Evolutionary conservation across 1,140 invertebrate species (phyloP), one percentile per base, ranked within the genome.

Genomic region (Drosophila lacertosa): DNA sequence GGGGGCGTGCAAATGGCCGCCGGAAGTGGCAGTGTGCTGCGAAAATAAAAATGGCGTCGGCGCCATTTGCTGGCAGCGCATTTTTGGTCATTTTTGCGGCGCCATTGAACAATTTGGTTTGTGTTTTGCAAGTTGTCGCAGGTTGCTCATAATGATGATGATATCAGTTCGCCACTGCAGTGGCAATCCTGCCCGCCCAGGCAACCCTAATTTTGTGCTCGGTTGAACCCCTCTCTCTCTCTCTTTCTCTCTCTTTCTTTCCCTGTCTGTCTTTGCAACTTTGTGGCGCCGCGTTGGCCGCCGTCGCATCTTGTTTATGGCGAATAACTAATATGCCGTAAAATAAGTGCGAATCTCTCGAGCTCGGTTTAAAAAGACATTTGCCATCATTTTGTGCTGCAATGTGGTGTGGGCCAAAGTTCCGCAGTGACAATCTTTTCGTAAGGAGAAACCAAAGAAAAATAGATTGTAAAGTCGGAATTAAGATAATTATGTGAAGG

Each of bases 71-170:
- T 81, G 77, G 73, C 77, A 82, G 67, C 74, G 82, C 82, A 88
- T 82, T 88, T 59, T 86, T 88, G 81, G 81, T 84, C 81, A 84
- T 84, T 84, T 84, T 84, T 84, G 81, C 81, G 81, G 81, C 81
- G 81, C 81, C 81, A 84, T 84, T 84, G 81, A 84, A 88, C 77
- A 84, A 84, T 86, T 86, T 77, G 69, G 82, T 88, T 84, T 86
- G 81, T 86, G 74, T 86, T 86, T 88, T 86, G 82, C 77, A 86
- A 84, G 73, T 86, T 84, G 81, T 84, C 81, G 77, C 81, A 84
- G 81, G 81, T 84, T 86, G 42, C 50, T 64, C 42, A 81, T 77
- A 74, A 82, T 72, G 80, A 66, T 74, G 73, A 73, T 73, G 55
- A 65, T 54, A 44, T 26, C 16, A 53, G 42, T 20, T n/a, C n/a